Base-by-base conservation (phyloP, 2,113 vertebrate genomes). In the Electrona antarctica region DNA sequence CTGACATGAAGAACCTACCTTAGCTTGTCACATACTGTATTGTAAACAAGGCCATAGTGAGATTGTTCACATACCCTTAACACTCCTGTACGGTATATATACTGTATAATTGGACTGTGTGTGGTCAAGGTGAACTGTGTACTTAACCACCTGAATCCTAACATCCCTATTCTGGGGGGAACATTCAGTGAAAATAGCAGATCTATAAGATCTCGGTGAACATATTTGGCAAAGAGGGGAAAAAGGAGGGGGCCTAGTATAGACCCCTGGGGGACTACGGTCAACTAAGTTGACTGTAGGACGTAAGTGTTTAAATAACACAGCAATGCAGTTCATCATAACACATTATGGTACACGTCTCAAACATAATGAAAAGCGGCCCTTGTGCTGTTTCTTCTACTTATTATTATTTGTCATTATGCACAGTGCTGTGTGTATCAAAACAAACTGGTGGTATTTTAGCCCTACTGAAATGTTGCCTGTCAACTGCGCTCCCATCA, bases 401-500 rank as follows among this genome's bases (percentile, higher is more conserved):
- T 21, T 74, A 78, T 74, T 74, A 78, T 74, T 76, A 28, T 28
- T 80, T 74, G 71, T 79, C 62, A 76, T 7, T 50, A 47, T 29
- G 46, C 60, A 14, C 60, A 48, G 56, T 72, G 69, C 52, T 69
- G 66, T 76, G 72, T 52, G 60, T 69, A 85, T 74, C 73, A 84
- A 21, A 21, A 74, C 73, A 64, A 78, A 75, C 83, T 71, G 82
- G 75, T 87, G 83, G 82, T 67, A 74, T 86, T 90, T 89, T 80
- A 87, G 51, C 64, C 74, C 67, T 49, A 76, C 81, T 83, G 73
- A 84, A 90, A 80, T 15, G 76, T 79, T 87, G 87, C 79, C 83
- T 90, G 88, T 87, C 87, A 87, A 72, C 87, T 81, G 80, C 76
- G 76, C 70, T 92, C 88, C 86, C 77, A 86, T 90, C 90, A 89